These are phyloP conservation scores for Oenanthe oenanthe DNA, from an alignment of 2,113 vertebrate species.

Conservation along the genomic window DNA sequence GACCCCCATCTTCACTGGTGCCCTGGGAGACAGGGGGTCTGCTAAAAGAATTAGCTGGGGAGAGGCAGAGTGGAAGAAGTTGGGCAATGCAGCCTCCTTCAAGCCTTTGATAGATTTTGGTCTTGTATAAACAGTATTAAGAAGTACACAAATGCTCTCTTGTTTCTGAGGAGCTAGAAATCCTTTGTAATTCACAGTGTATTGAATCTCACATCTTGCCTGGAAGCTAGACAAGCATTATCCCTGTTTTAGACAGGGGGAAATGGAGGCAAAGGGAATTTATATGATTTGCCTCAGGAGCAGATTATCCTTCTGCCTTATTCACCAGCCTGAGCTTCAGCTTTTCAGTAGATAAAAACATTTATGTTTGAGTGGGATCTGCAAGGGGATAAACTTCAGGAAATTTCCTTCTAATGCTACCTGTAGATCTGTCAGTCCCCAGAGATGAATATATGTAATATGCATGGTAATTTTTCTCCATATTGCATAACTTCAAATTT, in stretches of 20 bases:
- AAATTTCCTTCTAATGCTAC: constrained; percentile 39
- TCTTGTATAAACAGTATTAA: constrained; percentile 19
- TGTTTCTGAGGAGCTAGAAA: background rate
- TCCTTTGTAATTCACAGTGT: constrained; percentile 4
- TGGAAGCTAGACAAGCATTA: constrained; percentile 26
- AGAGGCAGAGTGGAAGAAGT: background rate
- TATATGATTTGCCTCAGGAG: constrained; percentile 8
- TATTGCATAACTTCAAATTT: background rate
- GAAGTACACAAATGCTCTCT: constrained; percentile 1
- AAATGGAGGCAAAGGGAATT: constrained; percentile 21
- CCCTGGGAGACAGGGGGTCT: background rate
- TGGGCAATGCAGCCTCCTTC: background rate
- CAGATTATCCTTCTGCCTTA: constrained; percentile 20
- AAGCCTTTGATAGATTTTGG: constrained; percentile 7
- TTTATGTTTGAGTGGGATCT: background rate
- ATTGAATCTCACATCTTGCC: constrained; percentile 16
- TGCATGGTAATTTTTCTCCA: background rate
- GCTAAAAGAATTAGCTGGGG: background rate
- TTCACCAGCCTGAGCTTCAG: background rate
- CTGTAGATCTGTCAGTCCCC: background rate
- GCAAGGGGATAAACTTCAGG: constrained; percentile 26
- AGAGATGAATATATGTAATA: background rate
- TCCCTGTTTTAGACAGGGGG: constrained; percentile 27
- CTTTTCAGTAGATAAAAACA: constrained; percentile 21
- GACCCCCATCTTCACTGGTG: background rate